These are phyloP conservation scores for Propsilocerus akamusi DNA, from an alignment of 1,140 invertebrate species.

Conservation along the genomic window DNA sequence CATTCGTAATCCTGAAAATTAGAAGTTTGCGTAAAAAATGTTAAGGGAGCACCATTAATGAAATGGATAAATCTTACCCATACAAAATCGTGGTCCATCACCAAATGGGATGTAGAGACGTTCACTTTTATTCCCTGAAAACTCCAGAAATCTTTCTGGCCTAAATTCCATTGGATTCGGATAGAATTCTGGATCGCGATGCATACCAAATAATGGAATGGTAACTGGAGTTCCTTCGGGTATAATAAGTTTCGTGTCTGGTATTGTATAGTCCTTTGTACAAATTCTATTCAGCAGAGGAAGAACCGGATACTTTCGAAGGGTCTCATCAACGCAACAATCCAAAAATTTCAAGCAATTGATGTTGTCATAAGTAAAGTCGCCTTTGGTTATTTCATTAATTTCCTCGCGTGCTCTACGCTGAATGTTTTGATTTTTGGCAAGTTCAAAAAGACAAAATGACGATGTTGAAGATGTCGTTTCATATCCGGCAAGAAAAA, in stretches of 20 bases:
- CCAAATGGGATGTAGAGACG: conserved; percentile 36
- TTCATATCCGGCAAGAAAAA: conserved; percentile 38
- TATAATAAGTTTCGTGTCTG: conserved; percentile 19
- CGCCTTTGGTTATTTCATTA: conserved; percentile 22
- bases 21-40: not conserved
- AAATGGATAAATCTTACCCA: conserved; percentile 21
- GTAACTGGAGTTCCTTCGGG: conserved; percentile 26
- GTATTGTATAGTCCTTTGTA: conserved; percentile 23
- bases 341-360: conserved; percentile 35
- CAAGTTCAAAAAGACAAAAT: conserved; percentile 35
- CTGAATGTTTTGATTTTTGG: conserved; percentile 30
- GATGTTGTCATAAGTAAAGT: conserved; percentile 31
- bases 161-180: conserved; percentile 43
- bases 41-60: too few species aligned
- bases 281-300: conserved; percentile 28
- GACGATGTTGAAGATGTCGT: conserved; percentile 42
- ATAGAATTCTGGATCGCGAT: conserved; percentile 32
- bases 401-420: conserved; percentile 35
- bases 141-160: conserved; percentile 37
- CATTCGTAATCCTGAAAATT: not conserved
- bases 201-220: conserved; percentile 24
- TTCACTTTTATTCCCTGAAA: not conserved
- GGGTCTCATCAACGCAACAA: conserved; percentile 32
- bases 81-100: conserved; percentile 40
- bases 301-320: conserved; percentile 37